Conservation (phyloP, 2,888 invertebrate genomes). For the Thymelicus sylvestris region DNA sequence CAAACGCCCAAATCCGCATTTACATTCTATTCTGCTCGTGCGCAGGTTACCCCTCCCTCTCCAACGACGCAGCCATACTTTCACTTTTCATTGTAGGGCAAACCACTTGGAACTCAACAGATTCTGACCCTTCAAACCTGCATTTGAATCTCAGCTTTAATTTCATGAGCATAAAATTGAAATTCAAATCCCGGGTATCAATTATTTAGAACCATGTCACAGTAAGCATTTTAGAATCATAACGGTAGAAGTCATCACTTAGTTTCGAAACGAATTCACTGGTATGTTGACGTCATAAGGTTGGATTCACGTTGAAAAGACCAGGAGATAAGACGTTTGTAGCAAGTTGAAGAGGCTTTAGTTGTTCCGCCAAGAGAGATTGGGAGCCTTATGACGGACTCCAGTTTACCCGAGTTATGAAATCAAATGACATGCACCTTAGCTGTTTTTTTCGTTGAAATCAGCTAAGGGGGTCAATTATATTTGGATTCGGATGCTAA, state of each 20-base stretch:
- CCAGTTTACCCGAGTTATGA: slow-evolving; percentile 72
- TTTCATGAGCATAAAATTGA: rapidly evolving
- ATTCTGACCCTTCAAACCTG: slow-evolving; percentile 31
- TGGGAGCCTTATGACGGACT: slow-evolving; percentile 78
- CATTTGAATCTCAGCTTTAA: slow-evolving; percentile 46
- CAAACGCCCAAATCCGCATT: slow-evolving; percentile 76
- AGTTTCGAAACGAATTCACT: slow-evolving; percentile 40
- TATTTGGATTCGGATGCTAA: not conserved
- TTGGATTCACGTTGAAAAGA: slow-evolving; percentile 41
- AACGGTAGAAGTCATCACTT: slow-evolving; percentile 63
- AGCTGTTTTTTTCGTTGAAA: slow-evolving; percentile 45
- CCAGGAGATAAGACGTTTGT: slow-evolving; percentile 50
- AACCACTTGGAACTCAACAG: slow-evolving; percentile 54
- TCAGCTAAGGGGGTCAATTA: slow-evolving; percentile 22
- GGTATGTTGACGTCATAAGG: slow-evolving; percentile 43
- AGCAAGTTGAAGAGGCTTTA: slow-evolving; percentile 41
- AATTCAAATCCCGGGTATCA: slow-evolving; percentile 37
- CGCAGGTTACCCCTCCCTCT: slow-evolving; percentile 55
- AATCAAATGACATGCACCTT: slow-evolving; percentile 74
- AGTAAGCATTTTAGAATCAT: slow-evolving; percentile 48
- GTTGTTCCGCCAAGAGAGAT: slow-evolving; percentile 75
- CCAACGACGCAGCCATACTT: slow-evolving; percentile 66
- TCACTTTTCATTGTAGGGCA: slow-evolving; percentile 84
- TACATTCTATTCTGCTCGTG: slow-evolving; percentile 69
- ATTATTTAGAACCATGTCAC: slow-evolving; percentile 55